phyloP scores from a whole-genome alignment of 2,113 vertebrate genomes.

The Lathamus discolor region DNA sequence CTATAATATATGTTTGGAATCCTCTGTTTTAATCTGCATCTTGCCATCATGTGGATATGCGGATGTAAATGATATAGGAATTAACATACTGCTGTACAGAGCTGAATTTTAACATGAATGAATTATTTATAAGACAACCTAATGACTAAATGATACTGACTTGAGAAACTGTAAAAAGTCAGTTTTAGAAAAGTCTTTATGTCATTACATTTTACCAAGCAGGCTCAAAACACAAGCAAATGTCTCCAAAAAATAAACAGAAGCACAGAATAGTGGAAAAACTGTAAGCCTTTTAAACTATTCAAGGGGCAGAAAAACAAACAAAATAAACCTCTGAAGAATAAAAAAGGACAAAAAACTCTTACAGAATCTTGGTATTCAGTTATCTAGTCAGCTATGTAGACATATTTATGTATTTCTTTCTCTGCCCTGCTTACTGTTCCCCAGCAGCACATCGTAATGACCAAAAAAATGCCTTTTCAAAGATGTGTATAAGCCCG shows the following conservation, averaged over 20 bases:
- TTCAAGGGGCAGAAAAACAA: neutral
- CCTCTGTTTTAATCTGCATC: neutral
- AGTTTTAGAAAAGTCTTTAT: neutral
- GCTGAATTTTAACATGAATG: neutral
- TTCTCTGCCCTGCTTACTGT: neutral
- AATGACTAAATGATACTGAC: neutral
- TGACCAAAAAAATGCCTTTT: neutral
- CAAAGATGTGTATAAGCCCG: neutral
- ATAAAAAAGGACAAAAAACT: neutral
- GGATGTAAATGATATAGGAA: neutral
- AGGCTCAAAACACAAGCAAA: neutral
- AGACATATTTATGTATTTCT: neutral
- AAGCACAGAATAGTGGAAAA: neutral
- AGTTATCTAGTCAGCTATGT: neutral
- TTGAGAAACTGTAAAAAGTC: neutral
- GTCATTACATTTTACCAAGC: neutral
- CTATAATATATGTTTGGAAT: neutral
- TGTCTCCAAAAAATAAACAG: neutral
- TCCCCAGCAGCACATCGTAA: neutral
- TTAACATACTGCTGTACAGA: constrained; percentile 5
- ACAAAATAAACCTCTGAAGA: neutral
- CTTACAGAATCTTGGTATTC: neutral
- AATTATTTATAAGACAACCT: constrained; percentile 1
- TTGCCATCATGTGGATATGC: neutral
- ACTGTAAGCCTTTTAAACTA: neutral